These are phyloP conservation scores for Phoronis australis DNA, from an alignment of 2,888 invertebrate species.

Conservation along the genomic window DNA sequence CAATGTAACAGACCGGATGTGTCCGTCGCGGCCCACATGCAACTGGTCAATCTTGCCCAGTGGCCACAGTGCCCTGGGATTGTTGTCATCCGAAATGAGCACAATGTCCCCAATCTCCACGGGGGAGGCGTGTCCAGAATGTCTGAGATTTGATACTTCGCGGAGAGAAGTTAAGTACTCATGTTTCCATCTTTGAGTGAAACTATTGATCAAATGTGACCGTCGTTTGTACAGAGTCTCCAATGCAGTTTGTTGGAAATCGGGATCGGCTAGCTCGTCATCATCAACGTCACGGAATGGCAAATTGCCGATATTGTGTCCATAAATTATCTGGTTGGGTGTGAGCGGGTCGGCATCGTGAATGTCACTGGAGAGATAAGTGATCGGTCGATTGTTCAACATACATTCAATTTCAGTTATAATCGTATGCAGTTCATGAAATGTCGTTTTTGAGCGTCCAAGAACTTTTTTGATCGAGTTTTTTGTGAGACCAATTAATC, in stretches of 20 bases:
- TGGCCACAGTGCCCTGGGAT: too few relatives aligned
- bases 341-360: slow-evolving; percentile 11
- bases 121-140: background rate
- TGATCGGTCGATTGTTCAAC: slow-evolving; percentile 16
- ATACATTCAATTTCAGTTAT: slow-evolving; percentile 14
- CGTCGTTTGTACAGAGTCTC: background rate
- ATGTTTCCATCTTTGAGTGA: slow-evolving; percentile 8
- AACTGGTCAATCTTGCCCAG: too few relatives aligned
- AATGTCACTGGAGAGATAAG: slow-evolving; percentile 8
- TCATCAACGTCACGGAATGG: slow-evolving; percentile 3
- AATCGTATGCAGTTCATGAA: slow-evolving; percentile 12
- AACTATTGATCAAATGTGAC: slow-evolving; percentile 5
- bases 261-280: background rate
- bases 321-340: slow-evolving; percentile 13
- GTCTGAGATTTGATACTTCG: background rate
- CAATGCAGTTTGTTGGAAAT: background rate
- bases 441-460: slow-evolving; percentile 4
- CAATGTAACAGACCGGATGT: slow-evolving; percentile 6
- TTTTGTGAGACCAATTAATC: slow-evolving; percentile 14
- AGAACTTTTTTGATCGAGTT: slow-evolving; percentile 10
- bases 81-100: background rate
- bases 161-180: slow-evolving; percentile 5
- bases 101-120: background rate
- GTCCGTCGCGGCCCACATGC: slow-evolving; percentile 10
- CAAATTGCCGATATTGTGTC: slow-evolving; percentile 5